Conservation (phyloP, 2,797 vertebrate genomes). For the Eupleurogrammus muticus region DNA sequence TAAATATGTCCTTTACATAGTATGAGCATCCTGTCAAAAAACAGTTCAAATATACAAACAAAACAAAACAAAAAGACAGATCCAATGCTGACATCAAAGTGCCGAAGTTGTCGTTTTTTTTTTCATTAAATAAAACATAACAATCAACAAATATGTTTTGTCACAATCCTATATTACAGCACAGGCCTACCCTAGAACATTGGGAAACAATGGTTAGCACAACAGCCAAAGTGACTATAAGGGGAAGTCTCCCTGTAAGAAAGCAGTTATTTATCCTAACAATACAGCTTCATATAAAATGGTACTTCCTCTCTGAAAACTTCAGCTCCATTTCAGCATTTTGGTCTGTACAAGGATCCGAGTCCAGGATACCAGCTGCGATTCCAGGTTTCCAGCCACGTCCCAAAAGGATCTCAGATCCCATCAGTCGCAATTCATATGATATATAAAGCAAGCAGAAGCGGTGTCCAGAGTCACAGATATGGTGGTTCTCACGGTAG, state of each 20-base stretch:
- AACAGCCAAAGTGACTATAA: slow-evolving; percentile 82
- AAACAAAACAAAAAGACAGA: slow-evolving; percentile 63
- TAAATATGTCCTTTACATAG: slow-evolving; percentile 83
- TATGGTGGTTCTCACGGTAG: slow-evolving; percentile 32
- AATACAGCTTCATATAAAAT: slow-evolving; percentile 76
- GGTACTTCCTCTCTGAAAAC: slow-evolving; percentile 72
- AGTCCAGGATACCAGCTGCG: slow-evolving; percentile 56
- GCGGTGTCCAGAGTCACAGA: slow-evolving; percentile 41
- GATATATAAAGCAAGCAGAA: slow-evolving; percentile 44
- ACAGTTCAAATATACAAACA: slow-evolving; percentile 77
- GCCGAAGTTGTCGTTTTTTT: slow-evolving; percentile 66
- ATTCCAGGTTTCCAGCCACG: slow-evolving; percentile 60
- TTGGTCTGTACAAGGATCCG: slow-evolving; percentile 70
- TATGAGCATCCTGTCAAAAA: slow-evolving; percentile 75
- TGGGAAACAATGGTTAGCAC: slow-evolving; percentile 82
- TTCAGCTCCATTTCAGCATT: slow-evolving; percentile 42
- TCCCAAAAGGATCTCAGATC: slow-evolving; percentile 53
- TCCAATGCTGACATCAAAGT: slow-evolving; percentile 76
- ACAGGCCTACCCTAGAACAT: slow-evolving; percentile 85
- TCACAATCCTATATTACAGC: slow-evolving; percentile 84
- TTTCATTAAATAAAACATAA: slow-evolving; percentile 69
- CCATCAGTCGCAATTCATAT: slow-evolving; percentile 35
- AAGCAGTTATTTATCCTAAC: slow-evolving; percentile 74
- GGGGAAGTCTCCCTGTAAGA: slow-evolving; percentile 75
- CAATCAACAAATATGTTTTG: slow-evolving; percentile 68